phyloP scores from a whole-genome alignment of 2,797 vertebrate genomes.

The Coregonus suidteri region DNA sequence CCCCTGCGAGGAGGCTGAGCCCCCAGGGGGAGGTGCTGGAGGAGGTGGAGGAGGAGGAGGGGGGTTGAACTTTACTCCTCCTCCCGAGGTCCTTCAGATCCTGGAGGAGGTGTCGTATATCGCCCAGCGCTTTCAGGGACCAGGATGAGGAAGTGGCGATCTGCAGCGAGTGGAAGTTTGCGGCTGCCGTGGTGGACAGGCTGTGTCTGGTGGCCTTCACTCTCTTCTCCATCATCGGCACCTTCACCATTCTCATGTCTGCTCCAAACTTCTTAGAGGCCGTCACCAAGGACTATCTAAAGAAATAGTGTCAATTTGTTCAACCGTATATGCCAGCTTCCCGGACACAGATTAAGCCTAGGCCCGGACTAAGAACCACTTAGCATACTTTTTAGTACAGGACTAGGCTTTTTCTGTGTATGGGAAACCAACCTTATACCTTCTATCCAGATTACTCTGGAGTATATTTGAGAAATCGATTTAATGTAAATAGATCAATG shows the following conservation, averaged over 20 bases:
- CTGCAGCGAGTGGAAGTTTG: slow-evolving; percentile 93
- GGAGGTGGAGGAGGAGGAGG: slow-evolving; percentile 49
- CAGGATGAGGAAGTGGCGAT: slow-evolving; percentile 86
- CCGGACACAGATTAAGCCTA: background rate
- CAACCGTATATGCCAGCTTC: background rate
- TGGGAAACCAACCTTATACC: slow-evolving; percentile 16
- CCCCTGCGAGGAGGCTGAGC: slow-evolving; percentile 73
- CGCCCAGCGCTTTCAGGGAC: slow-evolving; percentile 84
- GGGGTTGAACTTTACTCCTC: slow-evolving; percentile 49
- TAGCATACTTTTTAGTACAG: background rate
- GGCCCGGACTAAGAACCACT: background rate
- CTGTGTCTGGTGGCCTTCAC: slow-evolving; percentile 91
- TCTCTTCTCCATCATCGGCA: slow-evolving; percentile 91
- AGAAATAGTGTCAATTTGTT: slow-evolving; percentile 55
- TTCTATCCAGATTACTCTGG: background rate
- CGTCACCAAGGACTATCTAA: slow-evolving; percentile 91
- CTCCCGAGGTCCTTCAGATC: slow-evolving; percentile 84
- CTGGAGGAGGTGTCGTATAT: slow-evolving; percentile 89
- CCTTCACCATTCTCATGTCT: slow-evolving; percentile 91
- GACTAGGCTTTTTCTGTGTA: background rate
- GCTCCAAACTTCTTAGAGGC: slow-evolving; percentile 93
- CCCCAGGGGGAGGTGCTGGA: slow-evolving; percentile 59
- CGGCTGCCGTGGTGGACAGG: slow-evolving; percentile 89
- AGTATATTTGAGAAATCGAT: slow-evolving; percentile 8
- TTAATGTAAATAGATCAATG: slow-evolving; percentile 19